Base-by-base conservation (phyloP, 2,888 invertebrate species). In the Theretra japonica region DNA sequence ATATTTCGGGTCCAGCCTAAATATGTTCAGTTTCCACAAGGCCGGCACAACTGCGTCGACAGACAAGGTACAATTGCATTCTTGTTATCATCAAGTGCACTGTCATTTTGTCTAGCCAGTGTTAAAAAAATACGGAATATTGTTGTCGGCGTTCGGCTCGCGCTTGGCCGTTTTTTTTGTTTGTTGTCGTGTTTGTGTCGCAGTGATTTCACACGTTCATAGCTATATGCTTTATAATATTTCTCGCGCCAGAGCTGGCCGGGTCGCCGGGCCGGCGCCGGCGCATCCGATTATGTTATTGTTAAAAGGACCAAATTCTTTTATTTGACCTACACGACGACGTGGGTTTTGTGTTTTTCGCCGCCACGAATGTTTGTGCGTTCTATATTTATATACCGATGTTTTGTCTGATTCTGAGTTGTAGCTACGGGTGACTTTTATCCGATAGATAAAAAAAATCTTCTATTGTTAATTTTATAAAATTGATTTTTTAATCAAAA, bases 261-360 rank as follows among this genome's bases (percentile, higher is more conserved):
- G 48, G 41, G 84, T 89, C 91, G 93, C 83, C 93, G 79, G 80
- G 82, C 81, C 89, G 93, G 93, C 93, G 93, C 92, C 91, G 83
- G 89, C 88, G 90, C 90, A 88, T 86, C 89, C 90, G 89, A 91
- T 90, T 90, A 90, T 91, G 91, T 92, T 91, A 92, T 92, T 92
- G 91, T 92, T 88, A 88, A 87, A 80, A 73, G 88, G 86, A 83
- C 85, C 87, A 84, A 89, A 89, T 92, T 90, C 92, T 90, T 93
- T 92, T 93, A 92, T 92, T 90, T 91, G 90, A 92, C 88, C 90
- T 88, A 90, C 86, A 88, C 87, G 89, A 88, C 88, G 88, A 89
- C 89, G 89, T 77, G 76, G 78, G 82, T 86, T 83, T 81, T 81
- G 81, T 89, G 89, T 89, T 90, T 88, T 90, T 90, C 87, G 86